Evolutionary conservation across 2,888 invertebrate species (phyloP).

Genomic region (Cepaea hortensis): DNA sequence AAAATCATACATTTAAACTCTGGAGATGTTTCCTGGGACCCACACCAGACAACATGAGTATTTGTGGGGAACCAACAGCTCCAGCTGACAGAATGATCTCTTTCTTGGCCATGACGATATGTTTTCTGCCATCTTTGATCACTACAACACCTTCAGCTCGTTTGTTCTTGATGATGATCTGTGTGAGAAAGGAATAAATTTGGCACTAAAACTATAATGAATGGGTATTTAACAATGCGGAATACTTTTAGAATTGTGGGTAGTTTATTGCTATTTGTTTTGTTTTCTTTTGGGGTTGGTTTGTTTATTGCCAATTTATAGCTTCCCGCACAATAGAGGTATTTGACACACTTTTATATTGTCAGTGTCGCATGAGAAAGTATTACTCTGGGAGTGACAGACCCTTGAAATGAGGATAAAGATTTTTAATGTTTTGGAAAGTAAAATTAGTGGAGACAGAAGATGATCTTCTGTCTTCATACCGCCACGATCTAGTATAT

Average conservation of each 20-base stretch:
- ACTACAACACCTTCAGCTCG: constrained; percentile 32
- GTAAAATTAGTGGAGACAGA: too few species aligned
- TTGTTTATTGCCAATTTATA: neutral
- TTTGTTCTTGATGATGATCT: constrained; percentile 29
- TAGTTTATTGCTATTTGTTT: neutral
- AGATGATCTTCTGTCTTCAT: too few species aligned
- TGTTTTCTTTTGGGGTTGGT: neutral
- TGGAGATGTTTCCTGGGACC: constrained; percentile 35
- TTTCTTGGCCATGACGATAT: constrained; percentile 11
- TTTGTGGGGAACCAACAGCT: constrained; percentile 12
- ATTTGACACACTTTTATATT: neutral
- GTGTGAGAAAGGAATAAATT: neutral
- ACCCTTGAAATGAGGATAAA: too few species aligned
- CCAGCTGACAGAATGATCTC: constrained; percentile 20
- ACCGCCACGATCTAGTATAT: too few species aligned
- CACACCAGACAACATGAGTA: constrained; percentile 22
- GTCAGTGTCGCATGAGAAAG: neutral
- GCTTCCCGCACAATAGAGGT: neutral
- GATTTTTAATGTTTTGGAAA: too few species aligned
- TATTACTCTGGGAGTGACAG: too few species aligned
- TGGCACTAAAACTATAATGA: neutral
- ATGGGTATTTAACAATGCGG: too few species aligned
- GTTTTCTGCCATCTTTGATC: constrained; percentile 26
- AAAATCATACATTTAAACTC: constrained; percentile 1
- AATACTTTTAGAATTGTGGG: neutral